Evolutionary conservation across 2,113 vertebrate genomes (phyloP), one percentile per base, ranked within the genome.

Genomic region (Typhlomys cinereus): DNA sequence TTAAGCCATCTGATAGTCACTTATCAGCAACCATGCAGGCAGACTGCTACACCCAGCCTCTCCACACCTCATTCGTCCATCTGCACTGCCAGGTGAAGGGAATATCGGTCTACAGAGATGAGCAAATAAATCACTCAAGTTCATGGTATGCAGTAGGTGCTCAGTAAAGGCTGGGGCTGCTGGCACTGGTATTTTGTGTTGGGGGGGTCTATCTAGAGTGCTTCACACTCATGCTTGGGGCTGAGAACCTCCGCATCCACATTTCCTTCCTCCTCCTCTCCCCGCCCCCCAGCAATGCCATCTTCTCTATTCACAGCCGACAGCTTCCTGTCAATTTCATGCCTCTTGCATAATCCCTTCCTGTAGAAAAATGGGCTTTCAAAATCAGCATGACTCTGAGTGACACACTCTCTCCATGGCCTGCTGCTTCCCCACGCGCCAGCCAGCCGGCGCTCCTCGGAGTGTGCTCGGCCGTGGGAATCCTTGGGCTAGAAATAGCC

Each of bases 401-500:
- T 67, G 94, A 85, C 91, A 67, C 52, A 20, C 81, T 48, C 83
- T 85, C 64, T 74, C 87, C 46, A 15, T 27, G 4, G 27, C 20
- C 52, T 29, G 36, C n/a, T 46, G 1, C 52, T 1, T 85, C 69
- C 74, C 92, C 46, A 8, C 0, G 7, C 50, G 50, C 79, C 27
- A 89, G 59, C n/a, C 70, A 48, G 39, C 86, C 59, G 50, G 84
- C 79, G 69, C 1, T 94, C 90, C 71, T 73, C 76, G n/a, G 94
- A 89, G 75, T 34, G 12, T 41, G 36, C 69, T 59, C 21, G 2
- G 73, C 90, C 80, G 52, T 90, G 92, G 95, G 96, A 95, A 96
- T 90, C 95, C 96, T 93, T 66, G 46, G 31, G 54, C 89, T 97
- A 96, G 94, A 96, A 94, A 94, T 95, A 96, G 96, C 20, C 46